Evolutionary conservation across 2,113 vertebrate genomes (phyloP).

Genomic region (Shinisaurus crocodilurus): DNA sequence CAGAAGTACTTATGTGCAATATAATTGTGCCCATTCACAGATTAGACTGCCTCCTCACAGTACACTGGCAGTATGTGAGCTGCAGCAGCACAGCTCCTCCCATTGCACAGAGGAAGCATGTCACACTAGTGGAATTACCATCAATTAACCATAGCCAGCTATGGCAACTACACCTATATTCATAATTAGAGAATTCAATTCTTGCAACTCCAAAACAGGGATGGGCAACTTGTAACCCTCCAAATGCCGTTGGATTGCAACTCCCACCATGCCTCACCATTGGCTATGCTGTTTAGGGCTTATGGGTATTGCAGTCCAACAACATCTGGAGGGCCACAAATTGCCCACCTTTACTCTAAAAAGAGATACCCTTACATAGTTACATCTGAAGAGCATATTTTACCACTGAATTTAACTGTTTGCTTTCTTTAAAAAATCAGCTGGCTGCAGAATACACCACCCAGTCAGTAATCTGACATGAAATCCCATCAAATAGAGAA

Average conservation of each 20-base stretch:
- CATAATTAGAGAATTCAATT: not conserved
- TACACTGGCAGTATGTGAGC: not conserved
- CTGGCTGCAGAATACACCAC: not conserved
- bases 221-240: too few species aligned
- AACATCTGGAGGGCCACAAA: too few species aligned
- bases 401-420: not conserved
- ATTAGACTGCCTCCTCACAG: not conserved
- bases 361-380: too few species aligned
- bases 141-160: too few species aligned
- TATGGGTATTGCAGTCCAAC: too few species aligned
- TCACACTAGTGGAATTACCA: too few species aligned
- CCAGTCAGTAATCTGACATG: not conserved
- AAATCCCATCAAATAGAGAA: not conserved
- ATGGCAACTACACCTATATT: not conserved
- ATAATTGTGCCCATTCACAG: not conserved
- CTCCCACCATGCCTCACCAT: too few species aligned
- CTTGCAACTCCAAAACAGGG: not conserved
- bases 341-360: too few species aligned
- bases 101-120: too few species aligned
- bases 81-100: not conserved
- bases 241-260: too few species aligned
- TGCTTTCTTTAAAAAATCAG: not conserved
- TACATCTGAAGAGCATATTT: not conserved
- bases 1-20: not conserved
- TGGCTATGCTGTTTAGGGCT: too few species aligned